These are phyloP conservation scores for Rhinopomastus cyanomelas DNA, from an alignment of 2,113 vertebrate species.

Conservation along the genomic window DNA sequence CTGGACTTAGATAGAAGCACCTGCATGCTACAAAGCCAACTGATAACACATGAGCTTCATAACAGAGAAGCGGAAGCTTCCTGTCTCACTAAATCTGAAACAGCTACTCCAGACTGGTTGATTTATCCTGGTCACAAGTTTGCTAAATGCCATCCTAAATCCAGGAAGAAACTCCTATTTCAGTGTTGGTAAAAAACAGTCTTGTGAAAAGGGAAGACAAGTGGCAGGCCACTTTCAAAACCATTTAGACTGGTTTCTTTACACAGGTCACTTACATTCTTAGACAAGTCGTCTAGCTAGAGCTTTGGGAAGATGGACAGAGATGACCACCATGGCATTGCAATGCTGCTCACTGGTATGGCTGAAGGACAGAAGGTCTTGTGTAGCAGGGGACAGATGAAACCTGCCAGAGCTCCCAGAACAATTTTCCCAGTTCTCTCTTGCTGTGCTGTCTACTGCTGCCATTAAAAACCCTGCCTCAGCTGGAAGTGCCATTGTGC, in stretches of 20 bases:
- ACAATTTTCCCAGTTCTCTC: neutral
- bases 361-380: neutral
- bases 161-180: neutral
- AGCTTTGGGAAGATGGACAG: neutral
- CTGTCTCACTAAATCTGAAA: neutral
- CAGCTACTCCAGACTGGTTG: neutral
- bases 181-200: neutral
- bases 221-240: neutral
- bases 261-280: neutral
- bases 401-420: neutral
- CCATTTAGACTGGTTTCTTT: neutral
- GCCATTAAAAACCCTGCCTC: neutral
- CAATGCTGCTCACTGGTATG: accelerated
- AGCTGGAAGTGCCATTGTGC: neutral
- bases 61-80: neutral
- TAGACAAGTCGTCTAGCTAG: neutral
- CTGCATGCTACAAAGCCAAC: neutral
- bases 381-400: neutral
- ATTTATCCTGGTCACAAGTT: neutral
- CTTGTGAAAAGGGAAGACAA: neutral
- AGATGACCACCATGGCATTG: neutral
- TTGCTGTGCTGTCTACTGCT: neutral
- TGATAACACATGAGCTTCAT: neutral
- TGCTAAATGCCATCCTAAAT: neutral
- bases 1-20: neutral